Evolutionary conservation across 2,797 vertebrate species (phyloP).

Genomic region (Aplochiton taeniatus): DNA sequence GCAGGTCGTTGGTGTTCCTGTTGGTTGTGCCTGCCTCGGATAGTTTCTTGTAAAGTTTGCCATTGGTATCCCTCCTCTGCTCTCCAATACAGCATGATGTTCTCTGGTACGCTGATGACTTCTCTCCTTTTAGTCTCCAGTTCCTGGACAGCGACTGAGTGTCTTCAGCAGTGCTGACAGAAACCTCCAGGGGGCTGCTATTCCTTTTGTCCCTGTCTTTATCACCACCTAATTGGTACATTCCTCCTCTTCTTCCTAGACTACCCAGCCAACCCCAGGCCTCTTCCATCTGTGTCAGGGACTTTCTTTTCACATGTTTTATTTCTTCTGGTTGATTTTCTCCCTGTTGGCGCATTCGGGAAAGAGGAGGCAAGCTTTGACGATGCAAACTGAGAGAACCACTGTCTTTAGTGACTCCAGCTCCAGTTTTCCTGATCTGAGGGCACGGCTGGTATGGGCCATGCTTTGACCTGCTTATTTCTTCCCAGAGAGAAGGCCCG

Average conservation of each 20-base stretch:
- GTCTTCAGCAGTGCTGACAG: conserved; percentile 38
- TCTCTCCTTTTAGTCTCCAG: conserved; percentile 47
- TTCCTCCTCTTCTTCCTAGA: conserved; percentile 71
- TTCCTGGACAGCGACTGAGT: conserved; percentile 14
- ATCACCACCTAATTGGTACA: conserved; percentile 59
- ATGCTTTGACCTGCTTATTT: conserved; percentile 38
- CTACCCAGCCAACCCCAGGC: conserved; percentile 80
- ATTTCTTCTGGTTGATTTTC: conserved; percentile 52
- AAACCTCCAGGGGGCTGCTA: conserved; percentile 41
- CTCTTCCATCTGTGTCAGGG: conserved; percentile 77
- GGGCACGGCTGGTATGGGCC: conserved; percentile 60
- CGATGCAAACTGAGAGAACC: conserved; percentile 55
- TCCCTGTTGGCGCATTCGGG: conserved; percentile 41
- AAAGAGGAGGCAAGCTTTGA: conserved; percentile 72
- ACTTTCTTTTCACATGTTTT: conserved; percentile 77
- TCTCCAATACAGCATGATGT: conserved; percentile 67
- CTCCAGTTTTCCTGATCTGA: conserved; percentile 55
- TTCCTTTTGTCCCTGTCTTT: conserved; percentile 61
- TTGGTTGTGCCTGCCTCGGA: conserved; percentile 2
- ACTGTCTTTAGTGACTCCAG: conserved; percentile 49
- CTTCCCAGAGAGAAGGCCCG: conserved; percentile 54
- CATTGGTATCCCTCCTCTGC: conserved; percentile 39
- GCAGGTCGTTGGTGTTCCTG: conserved; percentile 1
- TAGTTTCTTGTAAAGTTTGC: conserved; percentile 39
- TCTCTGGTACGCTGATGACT: conserved; percentile 55